These are phyloP conservation scores for Mesoclemmys tuberculata DNA, from an alignment of 2,113 vertebrate species.

Conservation along the genomic window DNA sequence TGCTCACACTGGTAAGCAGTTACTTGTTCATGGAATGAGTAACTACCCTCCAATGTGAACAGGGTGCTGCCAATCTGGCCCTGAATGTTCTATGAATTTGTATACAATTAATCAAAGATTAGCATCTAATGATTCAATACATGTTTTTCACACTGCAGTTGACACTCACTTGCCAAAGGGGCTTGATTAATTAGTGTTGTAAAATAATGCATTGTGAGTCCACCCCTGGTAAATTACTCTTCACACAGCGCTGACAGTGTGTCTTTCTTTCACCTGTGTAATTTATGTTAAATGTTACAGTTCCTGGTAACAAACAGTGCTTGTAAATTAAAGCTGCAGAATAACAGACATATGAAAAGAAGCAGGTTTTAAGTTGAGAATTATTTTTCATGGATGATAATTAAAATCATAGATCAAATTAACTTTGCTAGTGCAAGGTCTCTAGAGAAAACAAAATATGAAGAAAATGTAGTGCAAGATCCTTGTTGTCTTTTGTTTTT, in stretches of 20 bases:
- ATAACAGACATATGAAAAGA: slow-evolving; percentile 42
- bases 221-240: slow-evolving; percentile 52
- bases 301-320: slow-evolving; percentile 19
- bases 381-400: slow-evolving; percentile 29
- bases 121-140: slow-evolving; percentile 14
- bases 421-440: background rate
- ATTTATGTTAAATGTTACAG: slow-evolving; percentile 47
- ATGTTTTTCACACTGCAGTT: slow-evolving; percentile 41
- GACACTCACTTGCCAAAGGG: slow-evolving; percentile 44
- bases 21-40: background rate
- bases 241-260: slow-evolving; percentile 8
- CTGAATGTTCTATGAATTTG: slow-evolving; percentile 31
- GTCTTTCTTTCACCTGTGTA: slow-evolving; percentile 52
- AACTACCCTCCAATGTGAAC: background rate
- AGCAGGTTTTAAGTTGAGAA: slow-evolving; percentile 21
- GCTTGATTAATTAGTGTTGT: slow-evolving; percentile 43
- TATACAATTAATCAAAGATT: slow-evolving; percentile 30
- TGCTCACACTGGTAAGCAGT: background rate
- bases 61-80: slow-evolving; percentile 6
- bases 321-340: slow-evolving; percentile 41
- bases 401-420: slow-evolving; percentile 38
- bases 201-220: slow-evolving; percentile 44
- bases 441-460: background rate
- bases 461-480: background rate
- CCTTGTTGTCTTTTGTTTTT: background rate